Conservation (phyloP, 2,113 vertebrate genomes). For the Stercorarius parasiticus region DNA sequence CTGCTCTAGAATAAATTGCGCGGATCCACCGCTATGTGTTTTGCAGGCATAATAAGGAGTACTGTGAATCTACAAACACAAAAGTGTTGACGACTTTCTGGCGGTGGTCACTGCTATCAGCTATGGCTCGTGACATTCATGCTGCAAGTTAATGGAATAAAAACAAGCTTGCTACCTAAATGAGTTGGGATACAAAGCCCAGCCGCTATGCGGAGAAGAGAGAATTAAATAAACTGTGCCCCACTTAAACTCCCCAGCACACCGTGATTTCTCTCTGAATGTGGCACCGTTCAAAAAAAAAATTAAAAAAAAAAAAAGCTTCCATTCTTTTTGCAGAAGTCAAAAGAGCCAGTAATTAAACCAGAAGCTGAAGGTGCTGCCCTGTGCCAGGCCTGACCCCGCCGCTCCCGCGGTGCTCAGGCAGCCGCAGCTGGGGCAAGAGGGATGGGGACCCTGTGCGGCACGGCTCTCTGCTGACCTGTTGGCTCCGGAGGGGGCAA, state of each 20-base stretch:
- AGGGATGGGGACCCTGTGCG: fast-evolving
- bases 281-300: background rate
- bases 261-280: background rate
- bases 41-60: conserved; percentile 21
- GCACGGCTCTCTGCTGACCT: background rate
- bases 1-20: background rate
- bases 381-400: background rate
- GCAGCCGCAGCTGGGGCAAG: background rate
- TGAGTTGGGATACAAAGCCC: background rate
- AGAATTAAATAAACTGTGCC: background rate
- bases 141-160: conserved; percentile 15
- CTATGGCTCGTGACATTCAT: background rate
- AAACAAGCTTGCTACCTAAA: conserved; percentile 8
- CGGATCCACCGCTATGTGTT: background rate
- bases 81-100: background rate
- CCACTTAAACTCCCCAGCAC: background rate
- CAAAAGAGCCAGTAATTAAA: background rate
- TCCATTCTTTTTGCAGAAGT: background rate
- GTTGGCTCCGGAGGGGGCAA: background rate
- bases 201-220: background rate
- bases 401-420: background rate
- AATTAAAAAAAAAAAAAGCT: background rate
- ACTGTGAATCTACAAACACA: background rate
- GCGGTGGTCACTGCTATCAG: background rate
- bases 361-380: background rate